phyloP scores from a whole-genome alignment of 1,140 invertebrate species.

The Polypedilum pembai region DNA sequence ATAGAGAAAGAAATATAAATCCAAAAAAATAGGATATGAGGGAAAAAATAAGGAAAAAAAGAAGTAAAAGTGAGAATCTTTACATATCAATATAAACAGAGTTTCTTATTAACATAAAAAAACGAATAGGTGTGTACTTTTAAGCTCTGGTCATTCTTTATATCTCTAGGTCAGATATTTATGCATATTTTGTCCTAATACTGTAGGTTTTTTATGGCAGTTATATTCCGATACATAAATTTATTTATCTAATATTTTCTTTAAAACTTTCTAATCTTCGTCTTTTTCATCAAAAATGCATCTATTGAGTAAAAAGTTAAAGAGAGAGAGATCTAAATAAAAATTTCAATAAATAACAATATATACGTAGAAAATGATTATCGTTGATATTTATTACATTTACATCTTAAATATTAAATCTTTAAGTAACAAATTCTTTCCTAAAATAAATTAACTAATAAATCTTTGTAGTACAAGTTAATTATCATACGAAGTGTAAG shows the following conservation, averaged over 20 bases:
- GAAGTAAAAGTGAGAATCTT: too few relatives aligned
- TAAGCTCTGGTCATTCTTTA: background rate
- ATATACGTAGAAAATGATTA: background rate
- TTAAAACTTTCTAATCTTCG: background rate
- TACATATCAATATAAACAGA: too few relatives aligned
- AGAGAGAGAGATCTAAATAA: background rate
- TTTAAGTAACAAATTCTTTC: too few relatives aligned
- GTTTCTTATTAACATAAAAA: background rate
- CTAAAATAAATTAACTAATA: too few relatives aligned
- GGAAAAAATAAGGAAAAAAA: too few relatives aligned
- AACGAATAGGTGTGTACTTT: background rate
- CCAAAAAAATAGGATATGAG: too few relatives aligned
- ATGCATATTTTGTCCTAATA: background rate
- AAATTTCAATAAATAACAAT: background rate
- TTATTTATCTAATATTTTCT: background rate
- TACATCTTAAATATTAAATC: too few relatives aligned
- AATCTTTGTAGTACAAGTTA: too few relatives aligned
- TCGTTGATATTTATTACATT: too few relatives aligned
- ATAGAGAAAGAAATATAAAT: too few relatives aligned
- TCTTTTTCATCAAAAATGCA: background rate
- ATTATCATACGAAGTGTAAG: too few relatives aligned
- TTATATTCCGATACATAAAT: constrained; percentile 2
- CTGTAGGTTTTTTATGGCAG: background rate
- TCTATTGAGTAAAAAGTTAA: too few relatives aligned
- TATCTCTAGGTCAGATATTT: background rate